Evolutionary conservation across 2,888 invertebrate species (phyloP).

Genomic region (Bembecia ichneumoniformis): DNA sequence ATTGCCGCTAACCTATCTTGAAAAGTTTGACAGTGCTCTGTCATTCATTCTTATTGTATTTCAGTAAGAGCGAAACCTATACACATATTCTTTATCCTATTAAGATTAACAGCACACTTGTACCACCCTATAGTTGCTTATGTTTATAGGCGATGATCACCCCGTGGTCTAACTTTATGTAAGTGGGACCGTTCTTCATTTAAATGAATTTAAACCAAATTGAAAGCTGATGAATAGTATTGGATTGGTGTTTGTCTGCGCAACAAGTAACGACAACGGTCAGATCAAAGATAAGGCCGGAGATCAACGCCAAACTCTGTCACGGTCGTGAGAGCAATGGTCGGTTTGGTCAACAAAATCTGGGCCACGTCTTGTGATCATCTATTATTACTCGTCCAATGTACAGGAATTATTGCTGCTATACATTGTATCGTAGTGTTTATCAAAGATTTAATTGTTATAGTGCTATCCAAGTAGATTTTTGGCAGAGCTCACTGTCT

Average conservation of each 20-base stretch:
- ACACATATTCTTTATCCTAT: too few species aligned
- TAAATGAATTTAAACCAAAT: background rate
- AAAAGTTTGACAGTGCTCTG: too few species aligned
- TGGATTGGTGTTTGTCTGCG: background rate
- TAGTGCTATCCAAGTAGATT: too few species aligned
- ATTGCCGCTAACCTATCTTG: too few species aligned
- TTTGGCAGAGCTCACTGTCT: too few species aligned
- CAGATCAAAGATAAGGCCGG: slow-evolving; percentile 49
- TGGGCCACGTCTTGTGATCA: slow-evolving; percentile 48
- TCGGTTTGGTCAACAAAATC: slow-evolving; percentile 40
- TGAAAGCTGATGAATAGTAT: background rate
- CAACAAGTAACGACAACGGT: slow-evolving; percentile 23
- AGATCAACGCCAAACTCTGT: slow-evolving; percentile 31
- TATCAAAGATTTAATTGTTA: background rate
- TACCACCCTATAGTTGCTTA: too few species aligned
- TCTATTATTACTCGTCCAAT: slow-evolving; percentile 50
- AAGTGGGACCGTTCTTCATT: background rate
- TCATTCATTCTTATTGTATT: too few species aligned
- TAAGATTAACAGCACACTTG: too few species aligned
- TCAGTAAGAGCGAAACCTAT: too few species aligned
- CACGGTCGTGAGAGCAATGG: slow-evolving; percentile 33
- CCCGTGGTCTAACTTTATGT: too few species aligned
- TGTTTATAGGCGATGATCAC: too few species aligned
- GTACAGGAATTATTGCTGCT: slow-evolving; percentile 46
- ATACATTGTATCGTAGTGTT: slow-evolving; percentile 32